phyloP scores from a whole-genome alignment of 2,888 invertebrate species.

The Xestia xanthographa region DNA sequence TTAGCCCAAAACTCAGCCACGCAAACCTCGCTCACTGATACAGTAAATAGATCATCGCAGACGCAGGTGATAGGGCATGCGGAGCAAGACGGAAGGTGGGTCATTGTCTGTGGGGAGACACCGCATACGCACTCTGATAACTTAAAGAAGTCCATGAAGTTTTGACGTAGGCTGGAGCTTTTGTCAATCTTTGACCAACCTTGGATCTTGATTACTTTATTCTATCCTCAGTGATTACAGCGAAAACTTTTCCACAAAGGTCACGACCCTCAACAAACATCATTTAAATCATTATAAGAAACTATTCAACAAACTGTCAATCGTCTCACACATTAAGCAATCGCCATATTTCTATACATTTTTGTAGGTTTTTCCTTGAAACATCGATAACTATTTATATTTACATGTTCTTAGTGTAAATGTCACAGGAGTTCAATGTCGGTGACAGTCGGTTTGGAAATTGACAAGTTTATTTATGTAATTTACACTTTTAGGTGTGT shows the following conservation, averaged over 20 bases:
- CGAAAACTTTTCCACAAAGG: conserved; percentile 4
- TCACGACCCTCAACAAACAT: conserved; percentile 20
- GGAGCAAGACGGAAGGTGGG: too few relatives aligned
- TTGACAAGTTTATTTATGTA: conserved; percentile 47
- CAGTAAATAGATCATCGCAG: too few relatives aligned
- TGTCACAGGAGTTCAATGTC: conserved; percentile 70
- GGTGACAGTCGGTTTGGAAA: conserved; percentile 59
- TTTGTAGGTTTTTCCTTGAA: conserved; percentile 62
- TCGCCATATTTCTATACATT: conserved; percentile 33
- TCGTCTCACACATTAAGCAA: conserved; percentile 39
- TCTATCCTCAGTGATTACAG: neutral
- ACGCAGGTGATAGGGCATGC: too few relatives aligned
- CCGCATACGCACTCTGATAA: too few relatives aligned
- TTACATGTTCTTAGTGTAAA: conserved; percentile 56
- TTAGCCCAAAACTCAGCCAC: too few relatives aligned
- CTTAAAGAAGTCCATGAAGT: too few relatives aligned
- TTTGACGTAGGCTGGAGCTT: neutral
- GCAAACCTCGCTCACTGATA: too few relatives aligned
- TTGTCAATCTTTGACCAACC: neutral
- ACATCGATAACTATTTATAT: conserved; percentile 52
- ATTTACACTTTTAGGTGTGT: conserved; percentile 11
- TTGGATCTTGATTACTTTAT: conserved; percentile 17
- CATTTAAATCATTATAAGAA: conserved; percentile 16
- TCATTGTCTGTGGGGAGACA: too few relatives aligned
- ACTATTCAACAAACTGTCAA: conserved; percentile 51